Percentiles rank a stretch among this genome's conserved stretches.
Evolutionary conservation across 2,797 vertebrate genomes (phyloP).

Genomic region (Argya squamiceps): DNA sequence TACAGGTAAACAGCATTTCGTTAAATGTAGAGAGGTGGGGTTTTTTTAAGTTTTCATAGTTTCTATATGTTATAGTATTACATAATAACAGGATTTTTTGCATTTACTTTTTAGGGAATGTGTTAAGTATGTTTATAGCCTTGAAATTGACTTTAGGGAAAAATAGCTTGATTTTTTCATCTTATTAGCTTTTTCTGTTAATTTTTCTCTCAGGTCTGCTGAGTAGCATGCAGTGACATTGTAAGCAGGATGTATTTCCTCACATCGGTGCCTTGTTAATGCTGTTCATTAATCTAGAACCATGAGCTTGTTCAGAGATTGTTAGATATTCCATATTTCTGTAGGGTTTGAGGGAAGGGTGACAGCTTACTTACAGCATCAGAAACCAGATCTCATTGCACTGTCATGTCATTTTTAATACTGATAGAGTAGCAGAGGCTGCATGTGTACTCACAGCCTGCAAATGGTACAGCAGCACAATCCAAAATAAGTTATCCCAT

Average conservation of each 20-base stretch:
- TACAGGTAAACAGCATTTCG: slow-evolving; percentile 39
- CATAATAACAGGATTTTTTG: not conserved
- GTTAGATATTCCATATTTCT: slow-evolving; percentile 74
- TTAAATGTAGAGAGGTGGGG: not conserved
- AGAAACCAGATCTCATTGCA: slow-evolving; percentile 53
- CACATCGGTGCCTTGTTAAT: slow-evolving; percentile 76
- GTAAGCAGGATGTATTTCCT: slow-evolving; percentile 71
- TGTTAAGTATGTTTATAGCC: not conserved
- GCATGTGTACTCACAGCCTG: slow-evolving; percentile 30
- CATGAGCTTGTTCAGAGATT: slow-evolving; percentile 67
- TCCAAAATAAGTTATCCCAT: not conserved
- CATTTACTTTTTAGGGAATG: slow-evolving; percentile 3
- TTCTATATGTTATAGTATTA: slow-evolving; percentile 8
- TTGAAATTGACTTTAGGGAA: not conserved
- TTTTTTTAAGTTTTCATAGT: slow-evolving; percentile 1
- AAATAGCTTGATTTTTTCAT: not conserved
- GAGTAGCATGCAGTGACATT: slow-evolving; percentile 55
- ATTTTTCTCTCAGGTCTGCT: slow-evolving; percentile 70
- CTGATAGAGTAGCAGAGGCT: slow-evolving; percentile 65
- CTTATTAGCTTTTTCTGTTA: slow-evolving; percentile 50
- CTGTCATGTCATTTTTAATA: slow-evolving; percentile 73
- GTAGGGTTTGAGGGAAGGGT: slow-evolving; percentile 50
- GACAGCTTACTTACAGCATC: slow-evolving; percentile 73
- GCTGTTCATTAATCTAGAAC: slow-evolving; percentile 78
- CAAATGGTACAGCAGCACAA: not conserved